phyloP scores from a whole-genome alignment of 1,140 invertebrate species.

The Drosophila baimaii region DNA sequence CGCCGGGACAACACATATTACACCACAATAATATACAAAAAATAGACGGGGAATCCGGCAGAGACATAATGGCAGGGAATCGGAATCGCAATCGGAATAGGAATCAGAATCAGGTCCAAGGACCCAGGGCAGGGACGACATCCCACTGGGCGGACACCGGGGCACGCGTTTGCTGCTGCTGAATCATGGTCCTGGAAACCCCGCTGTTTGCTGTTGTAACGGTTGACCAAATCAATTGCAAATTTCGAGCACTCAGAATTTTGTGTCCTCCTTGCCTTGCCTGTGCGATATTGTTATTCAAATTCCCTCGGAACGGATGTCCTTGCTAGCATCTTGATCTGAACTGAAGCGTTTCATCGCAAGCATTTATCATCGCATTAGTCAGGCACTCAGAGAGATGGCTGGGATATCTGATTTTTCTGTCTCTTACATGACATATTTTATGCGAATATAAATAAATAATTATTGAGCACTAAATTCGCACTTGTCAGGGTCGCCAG shows the following conservation, averaged over 20 bases:
- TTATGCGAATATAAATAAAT: conserved; percentile 56
- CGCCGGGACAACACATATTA: conserved; percentile 69
- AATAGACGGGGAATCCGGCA: conserved; percentile 47
- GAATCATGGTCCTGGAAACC: conserved; percentile 53
- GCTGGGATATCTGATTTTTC: conserved; percentile 8
- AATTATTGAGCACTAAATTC: conserved; percentile 42
- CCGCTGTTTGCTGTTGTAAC: conserved; percentile 64
- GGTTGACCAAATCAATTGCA: conserved; percentile 77
- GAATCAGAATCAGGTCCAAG: conserved; percentile 24
- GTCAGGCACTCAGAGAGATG: conserved; percentile 57
- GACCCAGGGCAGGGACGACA: conserved; percentile 36
- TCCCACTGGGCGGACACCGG: conserved; percentile 60
- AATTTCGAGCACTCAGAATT: conserved; percentile 47
- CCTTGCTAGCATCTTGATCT: conserved; percentile 40
- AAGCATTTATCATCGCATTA: conserved; percentile 79
- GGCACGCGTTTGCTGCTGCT: conserved; percentile 39
- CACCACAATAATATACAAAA: conserved; percentile 63
- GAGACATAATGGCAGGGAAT: conserved; percentile 56
- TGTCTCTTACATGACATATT: conserved; percentile 38
- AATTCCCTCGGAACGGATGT: conserved; percentile 62
- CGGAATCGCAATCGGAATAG: conserved; percentile 23
- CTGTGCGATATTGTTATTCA: conserved; percentile 72
- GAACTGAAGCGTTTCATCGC: conserved; percentile 72
- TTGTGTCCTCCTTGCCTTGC: not conserved
- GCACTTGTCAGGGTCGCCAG: conserved; percentile 19